phyloP scores from a whole-genome alignment of 2,113 vertebrate genomes.

The Oceanodroma tethys region DNA sequence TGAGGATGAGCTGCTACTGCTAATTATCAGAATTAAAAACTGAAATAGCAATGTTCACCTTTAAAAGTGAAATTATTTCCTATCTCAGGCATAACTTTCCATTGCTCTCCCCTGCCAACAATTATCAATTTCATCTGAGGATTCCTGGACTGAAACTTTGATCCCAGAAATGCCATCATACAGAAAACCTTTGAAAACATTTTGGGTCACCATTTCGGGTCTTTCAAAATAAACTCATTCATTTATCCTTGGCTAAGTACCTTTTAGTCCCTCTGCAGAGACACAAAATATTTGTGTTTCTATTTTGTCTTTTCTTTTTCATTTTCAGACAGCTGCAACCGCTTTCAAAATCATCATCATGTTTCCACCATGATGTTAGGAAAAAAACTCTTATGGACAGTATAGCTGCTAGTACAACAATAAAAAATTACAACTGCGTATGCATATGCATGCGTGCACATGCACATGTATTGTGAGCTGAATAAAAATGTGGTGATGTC shows the following conservation, averaged over 20 bases:
- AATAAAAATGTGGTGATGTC: constrained; percentile 26
- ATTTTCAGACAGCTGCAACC: background rate
- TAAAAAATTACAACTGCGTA: background rate
- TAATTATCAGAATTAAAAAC: background rate
- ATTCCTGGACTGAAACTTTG: background rate
- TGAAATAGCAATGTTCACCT: background rate
- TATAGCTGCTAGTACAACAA: background rate
- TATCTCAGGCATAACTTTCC: background rate
- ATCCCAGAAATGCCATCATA: background rate
- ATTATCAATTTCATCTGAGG: background rate
- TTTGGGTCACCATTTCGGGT: background rate
- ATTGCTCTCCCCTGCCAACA: background rate
- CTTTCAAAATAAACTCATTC: background rate
- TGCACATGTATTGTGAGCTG: background rate
- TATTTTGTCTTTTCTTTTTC: background rate
- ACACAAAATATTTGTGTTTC: background rate
- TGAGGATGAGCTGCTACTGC: background rate
- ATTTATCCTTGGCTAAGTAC: background rate
- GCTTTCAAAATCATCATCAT: constrained; percentile 7
- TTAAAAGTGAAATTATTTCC: background rate
- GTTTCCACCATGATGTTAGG: background rate
- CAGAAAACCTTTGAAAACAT: background rate
- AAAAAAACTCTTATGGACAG: background rate
- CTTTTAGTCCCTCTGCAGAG: background rate
- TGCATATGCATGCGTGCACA: background rate